Evolutionary conservation across 2,113 vertebrate genomes (phyloP).

Genomic region (Phyllostomus discolor): DNA sequence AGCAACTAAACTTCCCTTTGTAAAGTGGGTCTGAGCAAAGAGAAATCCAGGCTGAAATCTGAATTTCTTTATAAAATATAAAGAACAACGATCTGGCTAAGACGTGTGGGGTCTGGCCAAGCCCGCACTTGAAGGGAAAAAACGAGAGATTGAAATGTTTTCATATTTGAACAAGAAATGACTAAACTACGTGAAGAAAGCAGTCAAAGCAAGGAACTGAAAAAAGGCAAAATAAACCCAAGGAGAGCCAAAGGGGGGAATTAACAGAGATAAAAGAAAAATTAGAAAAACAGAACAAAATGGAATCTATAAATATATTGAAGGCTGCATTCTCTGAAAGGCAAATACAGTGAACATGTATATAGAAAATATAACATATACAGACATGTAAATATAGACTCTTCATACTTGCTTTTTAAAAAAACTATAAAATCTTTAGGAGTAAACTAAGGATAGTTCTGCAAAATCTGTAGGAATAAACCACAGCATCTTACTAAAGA

Average conservation of each 20-base stretch:
- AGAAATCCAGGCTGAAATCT: background rate
- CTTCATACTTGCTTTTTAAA: background rate
- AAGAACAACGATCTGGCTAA: background rate
- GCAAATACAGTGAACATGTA: background rate
- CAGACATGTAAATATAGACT: background rate
- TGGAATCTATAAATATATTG: background rate
- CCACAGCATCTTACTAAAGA: background rate
- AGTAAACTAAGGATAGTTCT: background rate
- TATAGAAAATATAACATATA: background rate
- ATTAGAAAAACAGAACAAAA: constrained; percentile 22
- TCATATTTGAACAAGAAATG: constrained; percentile 28
- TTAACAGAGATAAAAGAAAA: constrained; percentile 13
- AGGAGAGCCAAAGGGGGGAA: background rate
- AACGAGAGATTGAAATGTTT: constrained; percentile 33
- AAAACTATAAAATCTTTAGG: background rate
- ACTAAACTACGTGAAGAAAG: background rate
- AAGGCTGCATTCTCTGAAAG: background rate
- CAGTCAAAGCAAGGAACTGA: background rate
- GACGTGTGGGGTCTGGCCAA: background rate
- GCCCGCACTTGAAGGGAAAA: background rate
- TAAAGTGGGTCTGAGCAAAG: background rate
- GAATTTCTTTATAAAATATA: background rate
- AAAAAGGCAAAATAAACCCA: background rate
- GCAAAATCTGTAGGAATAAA: background rate
- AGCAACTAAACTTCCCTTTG: background rate